Base-by-base conservation (phyloP, 2,797 vertebrate species). In the Chaetodon trifasciatus region DNA sequence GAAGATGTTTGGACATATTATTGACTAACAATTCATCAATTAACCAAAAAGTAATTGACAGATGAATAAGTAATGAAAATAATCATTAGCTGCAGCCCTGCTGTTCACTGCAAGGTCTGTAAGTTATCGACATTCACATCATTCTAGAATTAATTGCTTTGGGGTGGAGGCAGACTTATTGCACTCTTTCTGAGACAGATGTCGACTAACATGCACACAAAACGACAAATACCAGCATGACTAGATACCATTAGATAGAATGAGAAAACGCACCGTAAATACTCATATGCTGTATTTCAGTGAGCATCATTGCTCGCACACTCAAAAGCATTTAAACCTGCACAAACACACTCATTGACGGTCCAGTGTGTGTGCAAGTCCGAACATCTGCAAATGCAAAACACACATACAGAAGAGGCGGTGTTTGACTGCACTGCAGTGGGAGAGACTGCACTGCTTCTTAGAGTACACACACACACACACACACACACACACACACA, bases 311-410 rank as follows among this genome's bases (percentile, higher is more conserved):
- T 28, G 5, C 35, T 64, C 39, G 55, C 19, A 72, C 28, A 40
- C 60, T 69, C 5, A 28, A 65, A 63, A 17, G 32, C 46, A 70
- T 62, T 67, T 16, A 35, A 57, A 82, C 63, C 50, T 58, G 21
- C 40, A 60, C 72, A 50, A 61, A 47, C n/a, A 44, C 44, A 65
- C 8, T 42, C 24, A 47, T 5, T 10, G 35, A 60, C 28, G 13
- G 62, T 17, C 40, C 46, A 40, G 52, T 32, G 28, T 2, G 9
- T 37, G 44, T 63, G 63, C 67, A 80, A 66, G 50, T 76, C 56
- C 42, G 71, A 37, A 71, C 57, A 68, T 62, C 57, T 84, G 37
- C 74, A 70, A 46, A 71, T 70, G 68, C 68, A 70, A 82, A 83
- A 78, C 47, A 65, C 23, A 56, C 60, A 77, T 44, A 75, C 49